Evolutionary conservation across 2,888 invertebrate genomes (phyloP).

Genomic region (Drosophila neotestacea): DNA sequence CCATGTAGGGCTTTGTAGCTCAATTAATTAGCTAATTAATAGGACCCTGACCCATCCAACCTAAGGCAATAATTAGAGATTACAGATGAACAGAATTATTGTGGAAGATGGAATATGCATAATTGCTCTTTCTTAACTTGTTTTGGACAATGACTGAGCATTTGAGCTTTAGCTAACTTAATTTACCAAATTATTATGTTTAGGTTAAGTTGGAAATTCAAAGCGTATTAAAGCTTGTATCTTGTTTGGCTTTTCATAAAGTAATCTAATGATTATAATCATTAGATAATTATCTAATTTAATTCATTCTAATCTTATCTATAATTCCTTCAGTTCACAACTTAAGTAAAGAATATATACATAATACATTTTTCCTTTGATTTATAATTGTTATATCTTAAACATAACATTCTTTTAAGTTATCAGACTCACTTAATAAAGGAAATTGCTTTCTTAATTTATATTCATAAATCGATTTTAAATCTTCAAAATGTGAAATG

Average conservation of each 20-base stretch:
- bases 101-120: background rate
- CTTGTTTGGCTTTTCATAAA: background rate
- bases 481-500: too few relatives aligned
- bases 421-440: too few relatives aligned
- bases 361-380: too few relatives aligned
- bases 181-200: background rate
- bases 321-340: too few relatives aligned
- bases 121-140: background rate
- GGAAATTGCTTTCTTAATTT: too few relatives aligned
- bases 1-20: conserved; percentile 26
- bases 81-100: background rate
- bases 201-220: background rate
- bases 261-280: too few relatives aligned
- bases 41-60: conserved; percentile 3
- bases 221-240: background rate
- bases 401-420: too few relatives aligned
- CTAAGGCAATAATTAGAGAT: conserved; percentile 17
- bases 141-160: background rate
- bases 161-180: background rate
- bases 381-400: too few relatives aligned
- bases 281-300: too few relatives aligned
- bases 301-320: too few relatives aligned
- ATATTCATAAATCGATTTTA: too few relatives aligned
- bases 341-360: too few relatives aligned
- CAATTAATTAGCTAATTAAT: conserved; percentile 57